Evolutionary conservation across 2,113 vertebrate species (phyloP), one percentile per base, ranked within the genome.

Genomic region (Barnardius zonarius): DNA sequence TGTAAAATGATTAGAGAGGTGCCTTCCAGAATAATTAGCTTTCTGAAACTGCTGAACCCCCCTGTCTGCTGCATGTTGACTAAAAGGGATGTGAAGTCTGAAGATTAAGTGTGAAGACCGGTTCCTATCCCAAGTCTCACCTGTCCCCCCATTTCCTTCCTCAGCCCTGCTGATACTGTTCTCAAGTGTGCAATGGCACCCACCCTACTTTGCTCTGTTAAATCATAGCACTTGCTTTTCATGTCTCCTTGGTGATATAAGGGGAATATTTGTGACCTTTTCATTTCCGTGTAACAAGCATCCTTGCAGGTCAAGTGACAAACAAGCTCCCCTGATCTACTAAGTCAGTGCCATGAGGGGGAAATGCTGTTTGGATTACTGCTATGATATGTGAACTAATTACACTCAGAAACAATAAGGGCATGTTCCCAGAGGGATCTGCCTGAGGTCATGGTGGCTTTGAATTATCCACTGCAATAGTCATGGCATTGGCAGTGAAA

Each of bases 11-110:
- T 94, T 75, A 90, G 62, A 77, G 85, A 93, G 83, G 76, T 86
- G 80, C 86, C 69, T 93, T 89, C 57, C 77, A 82, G 62, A 86
- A 77, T 92, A 91, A 92, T 92, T 59, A 63, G 39, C 44, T 94
- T 66, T 62, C 44, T 85, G 83, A 17, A 73, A 62, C 55, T 4
- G 4, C 78, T 49, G 84, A 83, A 48, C 16, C 25, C 80, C 31
- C 4, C 31, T 33, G 10, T 74, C 74, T 77, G 41, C 52, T 82
- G 43, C 15, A 7, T 35, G 28, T 22, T 75, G 51, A 24, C 51
- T 57, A 23, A 54, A 37, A 76, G 63, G 90, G 59, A 88, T 0
- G 0, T 15, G 69, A 69, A 83, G 30, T 7, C n/a, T 78, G 39
- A 57, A 52, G 81, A 69, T 69, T 39, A 51, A 81, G 54, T 0